Percentiles rank a stretch among this genome's conserved stretches.
These are phyloP conservation scores for Cisticola juncidis DNA, from an alignment of 2,113 vertebrate species.

Conservation along the genomic window DNA sequence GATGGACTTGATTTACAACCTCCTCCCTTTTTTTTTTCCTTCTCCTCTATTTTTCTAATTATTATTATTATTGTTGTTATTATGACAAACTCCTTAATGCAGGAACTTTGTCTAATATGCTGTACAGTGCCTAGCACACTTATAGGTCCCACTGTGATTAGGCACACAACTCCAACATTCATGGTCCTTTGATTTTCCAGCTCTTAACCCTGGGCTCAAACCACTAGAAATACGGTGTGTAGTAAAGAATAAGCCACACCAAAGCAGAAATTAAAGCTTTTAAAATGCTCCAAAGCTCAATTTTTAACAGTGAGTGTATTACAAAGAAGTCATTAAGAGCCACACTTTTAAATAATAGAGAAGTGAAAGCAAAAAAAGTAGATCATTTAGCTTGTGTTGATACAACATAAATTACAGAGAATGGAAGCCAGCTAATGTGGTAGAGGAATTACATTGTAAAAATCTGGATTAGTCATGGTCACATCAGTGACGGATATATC, in stretches of 20 bases:
- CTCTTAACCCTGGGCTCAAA: not conserved
- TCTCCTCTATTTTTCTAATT: not conserved
- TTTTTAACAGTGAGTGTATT: slow-evolving; percentile 11
- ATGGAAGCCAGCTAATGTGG: not conserved
- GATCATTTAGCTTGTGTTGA: not conserved
- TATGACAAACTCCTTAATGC: not conserved
- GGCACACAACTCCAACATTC: not conserved
- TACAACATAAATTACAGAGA: slow-evolving; percentile 7
- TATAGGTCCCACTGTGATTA: not conserved
- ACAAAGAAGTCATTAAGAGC: slow-evolving; percentile 12
- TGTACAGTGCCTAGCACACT: not conserved
- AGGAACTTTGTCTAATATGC: not conserved
- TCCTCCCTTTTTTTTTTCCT: not conserved
- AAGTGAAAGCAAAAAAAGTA: slow-evolving; percentile 6
- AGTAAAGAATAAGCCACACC: not conserved
- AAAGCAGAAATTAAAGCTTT: slow-evolving; percentile 30
- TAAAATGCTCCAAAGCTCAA: not conserved
- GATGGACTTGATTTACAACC: not conserved
- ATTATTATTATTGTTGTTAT: not conserved
- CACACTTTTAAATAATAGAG: not conserved
- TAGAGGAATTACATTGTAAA: not conserved
- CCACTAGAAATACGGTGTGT: not conserved
- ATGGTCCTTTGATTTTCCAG: not conserved
- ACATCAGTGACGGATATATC: not conserved
- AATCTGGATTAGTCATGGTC: not conserved